Percentiles rank a stretch among this genome's conserved stretches.
These are phyloP conservation scores for Brachionus rubens DNA, from an alignment of 1,140 invertebrate genomes.

Conservation along the genomic window DNA sequence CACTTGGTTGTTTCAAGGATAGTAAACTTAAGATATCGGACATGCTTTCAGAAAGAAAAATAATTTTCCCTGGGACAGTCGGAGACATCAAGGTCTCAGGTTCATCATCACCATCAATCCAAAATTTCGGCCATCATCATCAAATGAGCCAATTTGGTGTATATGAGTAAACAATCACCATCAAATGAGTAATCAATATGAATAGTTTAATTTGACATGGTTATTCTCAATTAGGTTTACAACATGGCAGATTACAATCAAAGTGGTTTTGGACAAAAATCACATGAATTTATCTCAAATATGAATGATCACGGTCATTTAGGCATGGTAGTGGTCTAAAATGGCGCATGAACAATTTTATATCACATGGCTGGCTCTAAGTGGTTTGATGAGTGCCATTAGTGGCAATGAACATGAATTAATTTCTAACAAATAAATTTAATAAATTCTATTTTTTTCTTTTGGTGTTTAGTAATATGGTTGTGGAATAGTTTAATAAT, in stretches of 20 bases:
- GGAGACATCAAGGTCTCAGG: neutral
- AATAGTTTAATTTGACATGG: constrained; percentile 3
- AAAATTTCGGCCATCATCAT: constrained; percentile 32
- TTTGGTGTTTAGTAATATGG: neutral
- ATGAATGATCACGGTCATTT: neutral
- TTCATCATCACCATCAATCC: neutral
- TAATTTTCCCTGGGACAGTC: constrained; percentile 18
- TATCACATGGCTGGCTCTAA: constrained; percentile 5
- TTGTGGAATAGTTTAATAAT: neutral
- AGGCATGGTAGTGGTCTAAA: constrained; percentile 34
- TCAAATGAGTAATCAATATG: constrained; percentile 25
- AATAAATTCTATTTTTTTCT: neutral
- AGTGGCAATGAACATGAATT: constrained; percentile 27
- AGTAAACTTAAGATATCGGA: constrained; percentile 31
- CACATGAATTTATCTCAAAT: constrained; percentile 32
- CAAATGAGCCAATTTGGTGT: neutral
- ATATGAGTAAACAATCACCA: neutral
- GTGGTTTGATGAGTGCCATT: neutral
- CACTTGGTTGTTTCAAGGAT: constrained; percentile 40
- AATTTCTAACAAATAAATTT: neutral
- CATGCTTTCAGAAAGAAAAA: constrained; percentile 46
- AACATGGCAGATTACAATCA: constrained; percentile 7
- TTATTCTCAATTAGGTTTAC: neutral
- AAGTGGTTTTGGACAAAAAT: neutral
- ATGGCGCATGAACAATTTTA: constrained; percentile 17